Evolutionary conservation across 53 echinoderm and acorn worm genomes (phyloP), one percentile per base, ranked within the genome.

Genomic region (Paracentrotus lividus): DNA sequence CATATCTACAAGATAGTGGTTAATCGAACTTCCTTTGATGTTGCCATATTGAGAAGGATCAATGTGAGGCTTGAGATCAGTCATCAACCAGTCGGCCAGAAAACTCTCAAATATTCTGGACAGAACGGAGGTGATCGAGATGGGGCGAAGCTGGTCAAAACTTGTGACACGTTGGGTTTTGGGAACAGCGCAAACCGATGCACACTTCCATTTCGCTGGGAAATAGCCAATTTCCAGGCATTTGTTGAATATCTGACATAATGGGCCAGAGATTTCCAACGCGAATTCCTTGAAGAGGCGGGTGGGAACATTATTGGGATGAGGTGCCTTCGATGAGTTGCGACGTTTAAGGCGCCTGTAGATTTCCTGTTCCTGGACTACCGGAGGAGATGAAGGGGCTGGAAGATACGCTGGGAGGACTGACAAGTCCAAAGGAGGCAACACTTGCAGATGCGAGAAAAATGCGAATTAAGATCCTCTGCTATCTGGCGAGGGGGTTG

Each of bases 21-120:
- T 53, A 29, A 66, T 67, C 1, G 93, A 93, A 26, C 66, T 66
- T 42, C 93, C 76, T 43, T 66, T 61, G 14, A 49, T 67, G 16
- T 66, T 88, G 7, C 94, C 91, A 90, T 42, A 91, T 29, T 94
- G 94, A 2, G 64, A 81, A 1, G 40, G 84, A 64, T 94, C 91
- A 65, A 94, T 65, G 31, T 29, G 32, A n/a, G 10, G 84, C 24
- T 44, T 56, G 3, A 94, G 90, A 24, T 94, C 94, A 23, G 14
- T 44, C 84, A 91, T 94, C 14, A 94, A n/a, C 85, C 94, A 91
- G 24, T 88, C 68, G 52, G 88, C 94, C 0, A 94, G 42, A 42
- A 94, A 94, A n/a, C 89, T 53, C 55, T 94, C 94, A 44, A 94
- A 94, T 20, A 94, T 32, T 23, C 89, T 49, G 10, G 94, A 86